These are phyloP conservation scores for Scomber scombrus DNA, from an alignment of 2,113 vertebrate species.

Conservation along the genomic window DNA sequence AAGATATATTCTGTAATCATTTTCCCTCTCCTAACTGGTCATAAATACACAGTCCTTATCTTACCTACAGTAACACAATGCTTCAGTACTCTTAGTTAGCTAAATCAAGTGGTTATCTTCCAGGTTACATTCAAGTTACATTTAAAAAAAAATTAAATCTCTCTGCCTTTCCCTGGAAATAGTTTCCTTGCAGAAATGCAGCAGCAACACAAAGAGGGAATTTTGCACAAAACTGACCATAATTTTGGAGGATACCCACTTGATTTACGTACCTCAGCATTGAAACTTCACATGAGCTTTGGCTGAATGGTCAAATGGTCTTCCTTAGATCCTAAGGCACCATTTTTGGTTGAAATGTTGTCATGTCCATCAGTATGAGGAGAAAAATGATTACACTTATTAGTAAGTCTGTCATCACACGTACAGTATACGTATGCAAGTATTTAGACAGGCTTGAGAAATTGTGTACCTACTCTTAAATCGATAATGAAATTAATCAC, in stretches of 20 bases:
- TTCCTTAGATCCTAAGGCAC: not conserved
- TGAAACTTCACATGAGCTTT: not conserved
- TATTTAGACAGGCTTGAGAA: not conserved
- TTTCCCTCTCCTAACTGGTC: not conserved
- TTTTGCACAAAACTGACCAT: no score
- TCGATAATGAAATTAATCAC: constrained; percentile 24
- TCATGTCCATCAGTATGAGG: not conserved
- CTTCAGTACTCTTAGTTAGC: not conserved
- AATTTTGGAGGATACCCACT: not conserved
- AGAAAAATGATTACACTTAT: not conserved
- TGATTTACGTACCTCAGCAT: not conserved
- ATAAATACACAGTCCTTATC: not conserved
- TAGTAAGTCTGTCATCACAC: not conserved
- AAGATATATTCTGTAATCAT: not conserved
- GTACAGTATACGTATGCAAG: not conserved
- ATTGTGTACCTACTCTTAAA: not conserved
- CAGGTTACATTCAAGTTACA: not conserved
- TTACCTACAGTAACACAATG: not conserved
- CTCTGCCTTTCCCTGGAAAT: constrained; percentile 8
- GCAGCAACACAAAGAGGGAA: not conserved
- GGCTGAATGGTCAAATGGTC: constrained; percentile 3
- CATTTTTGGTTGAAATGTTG: not conserved
- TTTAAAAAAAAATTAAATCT: not conserved
- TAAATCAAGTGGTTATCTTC: not conserved
- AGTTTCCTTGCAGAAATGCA: constrained; percentile 23